phyloP scores from a whole-genome alignment of 2,113 vertebrate species.

The Meriones unguiculatus region DNA sequence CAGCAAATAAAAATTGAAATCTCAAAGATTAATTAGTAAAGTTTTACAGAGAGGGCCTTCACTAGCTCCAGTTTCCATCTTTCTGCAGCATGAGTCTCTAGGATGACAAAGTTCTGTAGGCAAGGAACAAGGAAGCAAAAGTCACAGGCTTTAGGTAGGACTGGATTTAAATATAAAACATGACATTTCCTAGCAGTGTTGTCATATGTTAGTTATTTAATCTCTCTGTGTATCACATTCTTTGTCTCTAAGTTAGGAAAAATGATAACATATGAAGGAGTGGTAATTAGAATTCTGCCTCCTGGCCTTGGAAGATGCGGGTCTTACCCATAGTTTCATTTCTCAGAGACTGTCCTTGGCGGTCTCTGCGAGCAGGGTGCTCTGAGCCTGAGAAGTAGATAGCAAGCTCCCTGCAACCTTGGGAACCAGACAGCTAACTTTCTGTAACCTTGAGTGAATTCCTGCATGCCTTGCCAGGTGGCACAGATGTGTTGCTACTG shows the following conservation, averaged over 20 bases:
- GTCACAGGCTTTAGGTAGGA: not conserved
- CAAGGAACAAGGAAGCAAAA: not conserved
- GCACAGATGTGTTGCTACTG: too few relatives aligned
- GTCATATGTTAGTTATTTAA: not conserved
- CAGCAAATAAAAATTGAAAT: not conserved
- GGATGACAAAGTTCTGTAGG: not conserved
- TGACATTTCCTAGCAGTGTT: not conserved
- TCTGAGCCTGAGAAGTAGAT: too few relatives aligned
- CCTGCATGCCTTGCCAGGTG: too few relatives aligned
- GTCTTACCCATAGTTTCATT: too few relatives aligned
- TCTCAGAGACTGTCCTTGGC: too few relatives aligned
- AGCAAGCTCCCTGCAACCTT: too few relatives aligned
- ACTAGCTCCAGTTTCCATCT: not conserved
- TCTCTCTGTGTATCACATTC: not conserved
- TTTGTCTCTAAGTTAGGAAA: not conserved
- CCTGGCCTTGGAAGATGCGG: too few relatives aligned
- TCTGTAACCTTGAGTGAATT: too few relatives aligned
- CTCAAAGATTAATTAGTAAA: not conserved
- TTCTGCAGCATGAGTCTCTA: not conserved
- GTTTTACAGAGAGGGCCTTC: not conserved
- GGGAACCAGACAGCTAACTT: too few relatives aligned
- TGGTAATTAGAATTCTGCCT: too few relatives aligned
- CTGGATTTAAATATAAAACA: not conserved
- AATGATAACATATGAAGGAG: not conserved
- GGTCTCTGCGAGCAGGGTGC: too few relatives aligned